Percentiles rank a stretch among this genome's conserved stretches.
Conservation (phyloP, 2,888 invertebrate genomes). For the Erebia aethiops region DNA sequence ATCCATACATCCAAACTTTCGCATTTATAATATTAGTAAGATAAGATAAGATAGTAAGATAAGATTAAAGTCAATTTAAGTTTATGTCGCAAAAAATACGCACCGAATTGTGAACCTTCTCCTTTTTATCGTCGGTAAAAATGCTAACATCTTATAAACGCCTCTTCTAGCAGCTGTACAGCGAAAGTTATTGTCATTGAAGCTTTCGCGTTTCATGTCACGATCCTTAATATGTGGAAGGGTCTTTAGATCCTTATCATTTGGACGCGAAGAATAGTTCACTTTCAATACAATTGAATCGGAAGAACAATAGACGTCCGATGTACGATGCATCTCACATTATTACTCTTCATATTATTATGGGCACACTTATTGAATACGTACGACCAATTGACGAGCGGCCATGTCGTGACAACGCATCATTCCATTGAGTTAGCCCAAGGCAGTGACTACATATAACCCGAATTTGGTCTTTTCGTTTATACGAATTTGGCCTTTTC, state of each 20-base stretch:
- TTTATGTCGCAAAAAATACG: too few species aligned
- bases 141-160: neutral
- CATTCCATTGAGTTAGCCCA: too few species aligned
- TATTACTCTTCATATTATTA: constrained; percentile 14
- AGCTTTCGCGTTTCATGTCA: constrained; percentile 13
- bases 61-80: too few species aligned
- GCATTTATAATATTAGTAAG: too few species aligned
- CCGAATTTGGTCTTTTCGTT: too few species aligned
- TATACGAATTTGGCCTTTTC: too few species aligned
- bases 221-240: constrained; percentile 18
- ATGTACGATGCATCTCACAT: constrained; percentile 26
- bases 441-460: too few species aligned
- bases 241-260: constrained; percentile 21
- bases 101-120: too few species aligned
- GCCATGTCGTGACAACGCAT: too few species aligned
- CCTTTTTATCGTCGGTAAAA: too few species aligned
- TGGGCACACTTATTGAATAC: constrained; percentile 25
- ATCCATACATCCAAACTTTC: too few species aligned
- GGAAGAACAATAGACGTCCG: constrained; percentile 28
- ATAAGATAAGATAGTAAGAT: too few species aligned
- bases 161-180: constrained; percentile 9
- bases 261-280: constrained; percentile 26
- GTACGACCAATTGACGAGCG: neutral
- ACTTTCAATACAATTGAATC: constrained; percentile 30
- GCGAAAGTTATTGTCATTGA: constrained; percentile 5